A percentile compares a stretch with the other conserved stretches of the same genome.
These are phyloP conservation scores for Drosophila oshimai DNA, from an alignment of 1,140 invertebrate species.

Conservation along the genomic window DNA sequence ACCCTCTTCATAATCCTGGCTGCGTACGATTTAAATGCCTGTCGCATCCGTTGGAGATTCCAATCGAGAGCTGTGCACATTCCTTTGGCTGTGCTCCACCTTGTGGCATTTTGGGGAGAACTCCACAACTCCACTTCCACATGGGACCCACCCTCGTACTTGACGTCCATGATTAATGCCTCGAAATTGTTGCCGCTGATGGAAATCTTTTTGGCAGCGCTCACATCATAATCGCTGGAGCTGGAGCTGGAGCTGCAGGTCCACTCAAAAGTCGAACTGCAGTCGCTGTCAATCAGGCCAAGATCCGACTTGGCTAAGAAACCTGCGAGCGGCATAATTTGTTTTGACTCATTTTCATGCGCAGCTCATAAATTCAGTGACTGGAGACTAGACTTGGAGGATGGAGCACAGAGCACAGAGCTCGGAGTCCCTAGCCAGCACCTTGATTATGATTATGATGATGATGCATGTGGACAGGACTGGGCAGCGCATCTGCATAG, in stretches of 20 bases:
- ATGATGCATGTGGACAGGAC: slow-evolving; percentile 43
- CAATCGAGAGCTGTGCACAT: slow-evolving; percentile 11
- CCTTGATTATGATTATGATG: slow-evolving; percentile 38
- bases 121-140: too few species aligned
- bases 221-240: slow-evolving; percentile 77
- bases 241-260: slow-evolving; percentile 2
- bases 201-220: slow-evolving; percentile 60
- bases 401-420: not conserved
- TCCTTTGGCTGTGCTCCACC: slow-evolving; percentile 1
- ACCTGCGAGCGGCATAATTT: slow-evolving; percentile 68
- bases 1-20: slow-evolving; percentile 1
- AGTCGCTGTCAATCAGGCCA: slow-evolving; percentile 65
- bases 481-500: slow-evolving; percentile 57
- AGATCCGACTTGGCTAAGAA: not conserved
- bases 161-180: slow-evolving; percentile 66
- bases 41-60: slow-evolving; percentile 7
- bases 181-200: slow-evolving; percentile 66
- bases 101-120: slow-evolving; percentile 24
- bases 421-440: slow-evolving; percentile 8
- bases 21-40: slow-evolving; percentile 18
- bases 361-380: slow-evolving; percentile 68
- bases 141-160: slow-evolving; percentile 67
- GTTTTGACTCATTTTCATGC: slow-evolving; percentile 81
- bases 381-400: slow-evolving; percentile 5
- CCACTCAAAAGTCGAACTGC: slow-evolving; percentile 26